A percentile compares a stretch with the other conserved stretches of the same genome.
Evolutionary conservation across 2,888 invertebrate species (phyloP).

Genomic region (Mamestra brassicae): DNA sequence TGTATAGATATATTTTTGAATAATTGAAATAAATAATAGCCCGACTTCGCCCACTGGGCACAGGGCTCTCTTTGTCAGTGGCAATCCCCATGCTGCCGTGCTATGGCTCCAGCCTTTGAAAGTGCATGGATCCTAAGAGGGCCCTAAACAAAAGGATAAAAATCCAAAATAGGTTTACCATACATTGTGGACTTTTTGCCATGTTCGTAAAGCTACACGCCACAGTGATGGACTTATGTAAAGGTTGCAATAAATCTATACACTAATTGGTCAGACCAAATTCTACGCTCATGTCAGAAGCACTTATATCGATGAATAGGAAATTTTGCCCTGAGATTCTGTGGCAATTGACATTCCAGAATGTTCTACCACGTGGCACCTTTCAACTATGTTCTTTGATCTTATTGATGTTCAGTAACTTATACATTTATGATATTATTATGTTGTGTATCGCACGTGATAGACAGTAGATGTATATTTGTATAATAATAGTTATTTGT

Average conservation of each 20-base stretch:
- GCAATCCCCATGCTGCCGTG: too few species aligned
- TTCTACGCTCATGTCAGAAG: background rate
- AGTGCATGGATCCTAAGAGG: too few species aligned
- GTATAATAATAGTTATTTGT: background rate
- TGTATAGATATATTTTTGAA: too few species aligned
- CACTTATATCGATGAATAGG: background rate
- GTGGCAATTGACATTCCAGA: background rate
- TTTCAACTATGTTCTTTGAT: constrained; percentile 1
- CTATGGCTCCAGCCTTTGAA: too few species aligned
- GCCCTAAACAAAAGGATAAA: too few species aligned
- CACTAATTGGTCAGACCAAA: background rate
- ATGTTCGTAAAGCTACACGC: too few species aligned
- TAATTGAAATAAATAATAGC: too few species aligned
- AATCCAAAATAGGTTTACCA: too few species aligned
- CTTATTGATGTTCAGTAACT: background rate
- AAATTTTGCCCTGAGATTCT: background rate
- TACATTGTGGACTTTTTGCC: too few species aligned
- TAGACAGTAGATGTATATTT: background rate
- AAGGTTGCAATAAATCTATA: background rate
- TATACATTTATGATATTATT: background rate
- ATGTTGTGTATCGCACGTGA: constrained; percentile 12
- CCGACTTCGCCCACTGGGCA: too few species aligned
- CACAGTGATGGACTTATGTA: background rate
- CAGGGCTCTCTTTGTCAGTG: too few species aligned
- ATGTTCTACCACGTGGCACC: background rate